Evolutionary conservation across 2,888 invertebrate species (phyloP).

Genomic region (Phortica magna): DNA sequence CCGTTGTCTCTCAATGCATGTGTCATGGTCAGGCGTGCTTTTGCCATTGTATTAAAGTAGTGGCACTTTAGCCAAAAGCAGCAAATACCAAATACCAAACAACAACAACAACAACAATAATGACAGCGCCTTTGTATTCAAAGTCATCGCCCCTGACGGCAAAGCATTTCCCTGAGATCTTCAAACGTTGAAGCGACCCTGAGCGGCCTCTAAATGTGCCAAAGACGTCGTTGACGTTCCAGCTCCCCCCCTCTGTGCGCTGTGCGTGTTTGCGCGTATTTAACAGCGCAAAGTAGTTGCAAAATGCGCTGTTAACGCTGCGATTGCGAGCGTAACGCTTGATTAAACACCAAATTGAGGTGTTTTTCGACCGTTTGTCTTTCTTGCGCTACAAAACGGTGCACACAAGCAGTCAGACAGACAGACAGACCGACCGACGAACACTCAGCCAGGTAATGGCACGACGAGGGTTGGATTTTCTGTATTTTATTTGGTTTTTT

Average conservation of each 20-base stretch:
- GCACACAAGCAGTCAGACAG: too few species aligned
- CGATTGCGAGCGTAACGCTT: slow-evolving; percentile 17
- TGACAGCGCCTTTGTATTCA: slow-evolving; percentile 6
- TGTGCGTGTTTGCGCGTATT: slow-evolving; percentile 16
- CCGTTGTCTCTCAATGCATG: slow-evolving; percentile 34
- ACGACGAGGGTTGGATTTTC: not conserved
- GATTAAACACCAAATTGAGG: slow-evolving; percentile 27
- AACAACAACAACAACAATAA: too few species aligned
- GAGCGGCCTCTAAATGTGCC: not conserved
- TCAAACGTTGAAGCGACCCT: not conserved
- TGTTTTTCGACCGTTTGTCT: slow-evolving; percentile 17
- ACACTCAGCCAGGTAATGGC: not conserved
- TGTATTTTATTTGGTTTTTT: not conserved
- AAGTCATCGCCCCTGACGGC: not conserved
- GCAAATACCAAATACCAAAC: too few species aligned
- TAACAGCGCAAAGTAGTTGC: slow-evolving; percentile 18
- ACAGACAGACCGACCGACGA: too few species aligned
- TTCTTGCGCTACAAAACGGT: too few species aligned
- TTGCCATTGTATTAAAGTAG: slow-evolving; percentile 58
- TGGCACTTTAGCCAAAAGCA: slow-evolving; percentile 51
- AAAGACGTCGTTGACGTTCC: not conserved
- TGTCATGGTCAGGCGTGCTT: slow-evolving; percentile 63
- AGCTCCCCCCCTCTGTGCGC: not conserved
- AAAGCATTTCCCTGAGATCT: not conserved
- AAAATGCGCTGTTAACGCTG: slow-evolving; percentile 14